Evolutionary conservation across 1,140 invertebrate species (phyloP).

Genomic region (Lerema accius): DNA sequence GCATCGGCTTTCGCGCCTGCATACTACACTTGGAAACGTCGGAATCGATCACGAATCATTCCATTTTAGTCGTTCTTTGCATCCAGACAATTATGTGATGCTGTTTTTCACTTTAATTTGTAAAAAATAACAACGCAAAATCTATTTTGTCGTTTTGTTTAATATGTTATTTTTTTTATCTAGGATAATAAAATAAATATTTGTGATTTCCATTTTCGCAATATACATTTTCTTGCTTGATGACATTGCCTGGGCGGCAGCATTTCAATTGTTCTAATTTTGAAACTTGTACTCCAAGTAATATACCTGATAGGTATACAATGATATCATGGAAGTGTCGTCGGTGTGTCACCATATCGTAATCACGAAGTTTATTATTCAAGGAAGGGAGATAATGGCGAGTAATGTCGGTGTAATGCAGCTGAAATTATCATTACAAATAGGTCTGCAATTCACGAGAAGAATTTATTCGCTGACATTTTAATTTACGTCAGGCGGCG

Average conservation of each 20-base stretch:
- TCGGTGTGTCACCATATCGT: not conserved
- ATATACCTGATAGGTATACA: too few species aligned
- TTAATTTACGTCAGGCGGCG: constrained; percentile 64
- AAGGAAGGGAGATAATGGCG: constrained; percentile 26
- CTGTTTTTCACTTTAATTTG: constrained; percentile 1
- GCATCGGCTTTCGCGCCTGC: constrained; percentile 60
- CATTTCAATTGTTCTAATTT: not conserved
- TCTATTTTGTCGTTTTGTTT: too few species aligned
- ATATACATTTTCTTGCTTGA: not conserved
- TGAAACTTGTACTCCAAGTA: not conserved
- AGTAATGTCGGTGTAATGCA: constrained; percentile 38
- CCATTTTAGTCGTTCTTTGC: constrained; percentile 48
- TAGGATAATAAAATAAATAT: too few species aligned
- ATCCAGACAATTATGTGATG: constrained; percentile 43
- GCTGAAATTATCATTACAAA: constrained; percentile 58
- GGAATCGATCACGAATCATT: constrained; percentile 59
- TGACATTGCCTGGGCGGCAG: not conserved
- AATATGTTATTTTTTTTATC: too few species aligned
- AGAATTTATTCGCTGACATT: constrained; percentile 62
- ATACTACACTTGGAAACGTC: constrained; percentile 48
- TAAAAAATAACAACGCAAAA: too few species aligned
- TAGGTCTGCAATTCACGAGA: constrained; percentile 54
- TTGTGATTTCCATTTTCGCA: not conserved
- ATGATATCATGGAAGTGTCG: too few species aligned
- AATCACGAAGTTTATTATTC: not conserved